These are phyloP conservation scores for Chelonoidis abingdonii DNA, from an alignment of 2,113 vertebrate genomes.

Conservation along the genomic window DNA sequence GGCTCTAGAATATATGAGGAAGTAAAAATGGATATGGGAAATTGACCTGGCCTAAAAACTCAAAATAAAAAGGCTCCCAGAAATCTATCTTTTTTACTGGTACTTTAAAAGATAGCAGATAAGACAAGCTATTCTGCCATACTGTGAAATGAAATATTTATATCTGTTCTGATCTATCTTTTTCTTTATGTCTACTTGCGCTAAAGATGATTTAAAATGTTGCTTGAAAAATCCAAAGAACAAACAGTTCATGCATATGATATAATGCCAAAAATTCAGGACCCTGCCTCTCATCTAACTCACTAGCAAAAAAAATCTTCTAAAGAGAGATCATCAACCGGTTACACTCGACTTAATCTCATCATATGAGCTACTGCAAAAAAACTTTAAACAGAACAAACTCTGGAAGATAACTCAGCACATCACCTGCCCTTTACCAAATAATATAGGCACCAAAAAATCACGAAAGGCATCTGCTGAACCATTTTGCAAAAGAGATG, in stretches of 20 bases:
- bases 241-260: conserved; percentile 67
- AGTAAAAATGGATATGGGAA: not conserved
- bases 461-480: conserved; percentile 54
- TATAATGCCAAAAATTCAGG: conserved; percentile 60
- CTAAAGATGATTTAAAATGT: conserved; percentile 68
- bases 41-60: conserved; percentile 6
- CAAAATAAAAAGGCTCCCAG: conserved; percentile 31
- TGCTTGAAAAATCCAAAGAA: conserved; percentile 61
- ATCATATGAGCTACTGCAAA: conserved; percentile 2
- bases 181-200: conserved; percentile 58
- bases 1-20: not conserved
- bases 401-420: conserved; percentile 17
- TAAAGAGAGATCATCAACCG: conserved; percentile 32
- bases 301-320: conserved; percentile 54
- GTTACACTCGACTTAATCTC: conserved; percentile 50
- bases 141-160: conserved; percentile 61
- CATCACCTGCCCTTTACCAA: conserved; percentile 45
- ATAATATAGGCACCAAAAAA: not conserved
- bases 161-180: conserved; percentile 62
- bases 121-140: conserved; percentile 52
- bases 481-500: conserved; percentile 28
- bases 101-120: conserved; percentile 28
- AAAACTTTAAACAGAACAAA: conserved; percentile 45
- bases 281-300: conserved; percentile 63
- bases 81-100: conserved; percentile 23